phyloP scores from a whole-genome alignment of 2,797 vertebrate species.

The Macrochelys suwanniensis region DNA sequence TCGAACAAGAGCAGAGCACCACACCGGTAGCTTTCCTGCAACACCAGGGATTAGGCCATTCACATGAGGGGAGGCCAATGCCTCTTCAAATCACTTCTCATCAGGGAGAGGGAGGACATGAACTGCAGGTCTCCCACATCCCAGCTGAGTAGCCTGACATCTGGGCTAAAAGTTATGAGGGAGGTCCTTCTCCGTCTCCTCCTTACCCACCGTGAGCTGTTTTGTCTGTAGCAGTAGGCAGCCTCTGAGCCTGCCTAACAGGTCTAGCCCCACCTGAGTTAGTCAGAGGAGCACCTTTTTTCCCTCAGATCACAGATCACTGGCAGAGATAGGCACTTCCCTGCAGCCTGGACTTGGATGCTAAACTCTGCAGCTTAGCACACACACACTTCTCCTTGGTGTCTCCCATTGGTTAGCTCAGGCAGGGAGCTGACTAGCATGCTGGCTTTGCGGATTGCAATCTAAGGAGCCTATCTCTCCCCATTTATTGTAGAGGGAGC shows the following conservation, averaged over 20 bases:
- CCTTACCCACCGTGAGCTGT: too few species aligned
- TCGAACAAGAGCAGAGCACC: too few species aligned
- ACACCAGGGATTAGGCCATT: not conserved
- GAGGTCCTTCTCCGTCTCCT: not conserved
- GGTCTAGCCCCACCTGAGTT: not conserved
- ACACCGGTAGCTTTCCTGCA: too few species aligned
- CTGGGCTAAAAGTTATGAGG: not conserved
- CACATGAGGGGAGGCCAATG: not conserved
- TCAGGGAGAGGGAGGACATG: not conserved
- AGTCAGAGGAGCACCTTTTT: not conserved
- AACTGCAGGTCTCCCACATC: not conserved
- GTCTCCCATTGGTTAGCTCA: not conserved
- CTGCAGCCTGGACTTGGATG: not conserved
- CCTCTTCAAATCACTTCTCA: not conserved
- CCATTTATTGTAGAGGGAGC: not conserved
- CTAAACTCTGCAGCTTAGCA: not conserved
- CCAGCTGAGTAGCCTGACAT: not conserved
- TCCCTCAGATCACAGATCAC: not conserved
- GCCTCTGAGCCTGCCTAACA: not conserved
- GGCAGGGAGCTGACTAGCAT: not conserved
- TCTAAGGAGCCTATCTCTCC: too few species aligned
- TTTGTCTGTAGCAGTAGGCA: not conserved
- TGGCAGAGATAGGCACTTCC: not conserved
- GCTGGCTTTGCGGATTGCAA: not conserved
- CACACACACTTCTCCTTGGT: not conserved